Percentiles rank a stretch among this genome's conserved stretches.
phyloP scores from a whole-genome alignment of 30 jellyfish, hydroid and myxozoan species.

The Turritopsis rubra region DNA sequence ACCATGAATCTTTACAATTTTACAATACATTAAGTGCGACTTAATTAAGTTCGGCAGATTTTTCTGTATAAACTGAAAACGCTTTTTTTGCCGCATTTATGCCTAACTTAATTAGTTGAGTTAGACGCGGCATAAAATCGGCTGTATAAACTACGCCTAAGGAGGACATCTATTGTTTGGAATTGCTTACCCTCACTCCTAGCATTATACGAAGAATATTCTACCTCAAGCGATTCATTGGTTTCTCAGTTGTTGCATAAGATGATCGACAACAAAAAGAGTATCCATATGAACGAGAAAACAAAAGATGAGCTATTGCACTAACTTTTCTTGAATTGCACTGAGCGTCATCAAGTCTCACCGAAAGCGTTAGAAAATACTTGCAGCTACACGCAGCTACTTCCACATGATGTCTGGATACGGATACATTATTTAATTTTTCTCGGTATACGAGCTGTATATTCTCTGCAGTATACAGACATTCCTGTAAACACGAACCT shows the following conservation, averaged over 20 bases:
- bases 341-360: background rate
- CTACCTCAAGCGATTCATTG: background rate
- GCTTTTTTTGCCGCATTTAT: too few relatives aligned
- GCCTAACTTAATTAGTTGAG: too few relatives aligned
- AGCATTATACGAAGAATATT: background rate
- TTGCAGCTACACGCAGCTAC: background rate
- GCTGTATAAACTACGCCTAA: too few relatives aligned
- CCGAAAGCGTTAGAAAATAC: background rate
- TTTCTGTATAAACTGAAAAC: too few relatives aligned
- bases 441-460: background rate
- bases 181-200: background rate
- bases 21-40: too few relatives aligned
- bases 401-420: background rate
- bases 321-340: background rate
- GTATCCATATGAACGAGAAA: background rate
- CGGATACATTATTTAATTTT: background rate
- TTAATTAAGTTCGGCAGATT: too few relatives aligned
- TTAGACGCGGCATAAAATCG: too few relatives aligned
- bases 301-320: background rate
- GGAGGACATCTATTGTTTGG: background rate
- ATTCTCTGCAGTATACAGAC: background rate
- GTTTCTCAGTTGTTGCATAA: background rate
- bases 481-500: background rate
- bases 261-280: background rate
- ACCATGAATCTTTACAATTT: too few relatives aligned